Evolutionary conservation across 2,888 invertebrate species (phyloP).

Genomic region (Drosophila nigricruria): DNA sequence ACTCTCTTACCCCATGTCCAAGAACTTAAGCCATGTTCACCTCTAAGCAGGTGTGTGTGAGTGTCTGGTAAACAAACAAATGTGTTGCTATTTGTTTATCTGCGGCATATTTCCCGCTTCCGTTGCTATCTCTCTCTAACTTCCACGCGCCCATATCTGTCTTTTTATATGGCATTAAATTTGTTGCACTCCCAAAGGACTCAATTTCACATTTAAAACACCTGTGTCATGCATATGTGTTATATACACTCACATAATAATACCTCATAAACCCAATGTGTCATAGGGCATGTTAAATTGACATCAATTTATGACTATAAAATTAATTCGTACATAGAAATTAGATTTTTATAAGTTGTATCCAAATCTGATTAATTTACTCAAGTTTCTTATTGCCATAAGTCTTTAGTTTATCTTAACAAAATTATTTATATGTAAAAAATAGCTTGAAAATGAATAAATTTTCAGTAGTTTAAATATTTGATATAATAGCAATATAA

Average conservation of each 20-base stretch:
- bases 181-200: constrained; percentile 63
- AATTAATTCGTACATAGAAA: no score
- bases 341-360: no score
- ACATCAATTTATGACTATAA: constrained; percentile 23
- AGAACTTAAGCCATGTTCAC: not conserved
- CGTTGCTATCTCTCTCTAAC: not conserved
- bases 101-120: constrained; percentile 29
- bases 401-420: not conserved
- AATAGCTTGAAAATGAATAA: not conserved
- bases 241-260: constrained; percentile 16
- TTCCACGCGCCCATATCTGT: not conserved
- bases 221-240: constrained; percentile 45
- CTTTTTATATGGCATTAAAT: constrained; percentile 44
- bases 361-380: no score
- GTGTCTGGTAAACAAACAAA: constrained; percentile 49
- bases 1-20: constrained; percentile 19
- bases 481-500: not conserved
- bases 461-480: not conserved
- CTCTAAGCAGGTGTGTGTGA: not conserved
- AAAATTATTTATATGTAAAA: not conserved
- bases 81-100: constrained; percentile 65
- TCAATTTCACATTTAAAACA: constrained; percentile 62
- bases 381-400: no score
- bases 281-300: constrained; percentile 31
- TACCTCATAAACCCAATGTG: constrained; percentile 27